Conservation (phyloP, 1,140 invertebrate genomes). For the Aleiodes sp. region DNA sequence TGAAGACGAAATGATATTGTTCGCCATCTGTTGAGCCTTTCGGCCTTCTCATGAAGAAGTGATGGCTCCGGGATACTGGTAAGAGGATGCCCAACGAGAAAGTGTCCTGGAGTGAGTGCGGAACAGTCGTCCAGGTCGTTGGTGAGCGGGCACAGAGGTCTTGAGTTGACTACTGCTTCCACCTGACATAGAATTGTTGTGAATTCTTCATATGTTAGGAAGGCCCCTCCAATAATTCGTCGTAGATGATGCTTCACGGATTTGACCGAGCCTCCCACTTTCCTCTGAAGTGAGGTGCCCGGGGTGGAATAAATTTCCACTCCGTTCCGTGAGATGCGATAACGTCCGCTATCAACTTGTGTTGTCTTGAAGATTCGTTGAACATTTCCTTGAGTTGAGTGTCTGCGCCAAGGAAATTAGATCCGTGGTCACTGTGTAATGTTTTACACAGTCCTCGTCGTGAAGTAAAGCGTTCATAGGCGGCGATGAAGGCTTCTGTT, state of each 20-base stretch:
- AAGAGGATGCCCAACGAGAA: background rate
- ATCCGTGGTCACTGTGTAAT: background rate
- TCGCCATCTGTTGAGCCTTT: slow-evolving; percentile 1
- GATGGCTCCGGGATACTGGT: background rate
- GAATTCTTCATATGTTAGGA: background rate
- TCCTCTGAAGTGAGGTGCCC: slow-evolving; percentile 2
- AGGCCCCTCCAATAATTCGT: background rate
- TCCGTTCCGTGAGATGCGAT: background rate
- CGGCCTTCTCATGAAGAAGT: background rate
- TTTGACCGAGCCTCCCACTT: slow-evolving; percentile 12
- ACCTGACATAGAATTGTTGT: background rate
- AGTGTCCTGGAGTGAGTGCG: background rate
- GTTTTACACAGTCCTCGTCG: background rate
- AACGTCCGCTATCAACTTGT: background rate
- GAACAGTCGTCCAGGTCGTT: background rate
- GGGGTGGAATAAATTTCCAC: slow-evolving; percentile 9
- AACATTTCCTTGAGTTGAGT: background rate
- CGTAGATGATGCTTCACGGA: slow-evolving; percentile 4
- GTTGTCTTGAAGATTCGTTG: slow-evolving; percentile 4
- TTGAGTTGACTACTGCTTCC: slow-evolving; percentile 9
- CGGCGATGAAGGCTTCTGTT: background rate
- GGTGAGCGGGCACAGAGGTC: background rate
- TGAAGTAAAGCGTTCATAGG: background rate
- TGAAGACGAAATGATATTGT: background rate
- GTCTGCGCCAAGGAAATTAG: slow-evolving; percentile 8